Conservation (phyloP, 2,113 vertebrate genomes). For the Cephalopterus ornatus region DNA sequence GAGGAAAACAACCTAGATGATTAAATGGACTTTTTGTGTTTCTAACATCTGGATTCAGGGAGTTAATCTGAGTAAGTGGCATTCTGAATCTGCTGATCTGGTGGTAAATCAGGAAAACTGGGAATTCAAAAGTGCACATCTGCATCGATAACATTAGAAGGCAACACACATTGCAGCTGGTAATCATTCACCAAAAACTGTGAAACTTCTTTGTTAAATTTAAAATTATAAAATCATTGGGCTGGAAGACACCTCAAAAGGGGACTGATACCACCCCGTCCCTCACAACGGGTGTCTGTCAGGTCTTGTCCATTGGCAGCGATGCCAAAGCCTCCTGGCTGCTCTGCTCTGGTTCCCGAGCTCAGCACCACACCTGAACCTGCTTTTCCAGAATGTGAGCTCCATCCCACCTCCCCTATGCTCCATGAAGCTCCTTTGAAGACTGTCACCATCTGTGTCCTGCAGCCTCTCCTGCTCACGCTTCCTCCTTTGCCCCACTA, state of each 20-base stretch:
- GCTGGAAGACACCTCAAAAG: background rate
- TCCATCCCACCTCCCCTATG: fast-evolving
- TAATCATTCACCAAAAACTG: background rate
- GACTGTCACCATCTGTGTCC: fast-evolving
- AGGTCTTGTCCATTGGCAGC: fast-evolving
- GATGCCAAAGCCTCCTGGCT: background rate
- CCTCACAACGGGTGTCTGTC: background rate
- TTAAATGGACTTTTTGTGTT: background rate
- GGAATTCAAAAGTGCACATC: background rate
- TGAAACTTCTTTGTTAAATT: background rate
- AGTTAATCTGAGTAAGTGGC: background rate
- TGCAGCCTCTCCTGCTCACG: background rate
- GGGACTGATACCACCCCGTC: background rate
- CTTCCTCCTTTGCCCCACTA: background rate
- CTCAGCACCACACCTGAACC: background rate
- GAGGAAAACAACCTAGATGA: background rate
- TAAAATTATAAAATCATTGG: fast-evolving
- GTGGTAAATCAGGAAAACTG: background rate
- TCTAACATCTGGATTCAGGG: background rate
- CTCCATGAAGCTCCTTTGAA: background rate
- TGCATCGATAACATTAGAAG: background rate
- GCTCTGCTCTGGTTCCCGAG: background rate
- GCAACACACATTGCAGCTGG: fast-evolving
- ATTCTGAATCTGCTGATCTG: background rate
- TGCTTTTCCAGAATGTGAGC: background rate